A percentile compares a stretch with the other conserved stretches of the same genome.
phyloP scores from a whole-genome alignment of 2,797 vertebrate genomes.

The Sardinella longiceps region DNA sequence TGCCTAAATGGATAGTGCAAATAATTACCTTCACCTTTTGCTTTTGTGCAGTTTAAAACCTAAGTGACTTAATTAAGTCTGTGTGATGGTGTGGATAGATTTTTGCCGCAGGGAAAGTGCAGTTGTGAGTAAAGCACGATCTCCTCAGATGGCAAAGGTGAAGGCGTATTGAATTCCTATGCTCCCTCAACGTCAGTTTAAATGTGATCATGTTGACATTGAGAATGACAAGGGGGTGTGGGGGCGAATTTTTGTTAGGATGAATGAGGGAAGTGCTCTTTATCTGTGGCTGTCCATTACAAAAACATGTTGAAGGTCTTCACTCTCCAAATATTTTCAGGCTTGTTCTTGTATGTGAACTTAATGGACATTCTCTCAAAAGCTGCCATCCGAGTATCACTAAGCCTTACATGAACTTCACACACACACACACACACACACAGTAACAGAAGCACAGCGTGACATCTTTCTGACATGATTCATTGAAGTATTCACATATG shows the following conservation, averaged over 20 bases:
- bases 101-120: background rate
- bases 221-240: background rate
- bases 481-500: background rate
- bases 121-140: background rate
- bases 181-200: background rate
- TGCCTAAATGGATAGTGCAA: background rate
- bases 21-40: background rate
- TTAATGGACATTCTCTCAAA: too few relatives aligned
- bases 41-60: background rate
- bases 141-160: background rate
- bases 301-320: background rate
- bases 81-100: background rate
- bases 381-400: too few relatives aligned
- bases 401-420: too few relatives aligned
- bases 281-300: background rate
- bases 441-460: background rate
- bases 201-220: background rate
- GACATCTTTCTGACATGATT: background rate
- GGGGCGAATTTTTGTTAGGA: too few relatives aligned
- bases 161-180: background rate
- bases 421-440: too few relatives aligned
- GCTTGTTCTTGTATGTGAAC: background rate
- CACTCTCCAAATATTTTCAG: background rate
- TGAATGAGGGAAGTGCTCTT: background rate
- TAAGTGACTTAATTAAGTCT: background rate